A percentile compares a stretch with the other conserved stretches of the same genome.
Evolutionary conservation across 2,888 invertebrate genomes (phyloP).

Genomic region (Diarsia dahlii): DNA sequence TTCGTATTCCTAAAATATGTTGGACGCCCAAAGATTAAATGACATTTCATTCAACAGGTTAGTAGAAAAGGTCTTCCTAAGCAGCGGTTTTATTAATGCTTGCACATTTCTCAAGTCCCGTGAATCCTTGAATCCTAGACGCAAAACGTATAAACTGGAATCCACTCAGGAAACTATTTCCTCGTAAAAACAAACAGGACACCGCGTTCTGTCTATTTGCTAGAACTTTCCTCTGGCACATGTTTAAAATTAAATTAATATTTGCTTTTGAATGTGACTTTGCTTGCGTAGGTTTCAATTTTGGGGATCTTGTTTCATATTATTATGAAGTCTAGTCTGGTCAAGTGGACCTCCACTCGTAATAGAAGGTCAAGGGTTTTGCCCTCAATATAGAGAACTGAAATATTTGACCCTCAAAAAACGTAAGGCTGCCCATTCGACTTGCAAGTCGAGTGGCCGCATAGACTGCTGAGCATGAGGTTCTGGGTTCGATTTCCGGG

Average conservation of each 20-base stretch:
- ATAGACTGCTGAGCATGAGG: not conserved
- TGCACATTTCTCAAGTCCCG: constrained; percentile 34
- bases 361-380: not conserved
- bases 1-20: not conserved
- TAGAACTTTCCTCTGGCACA: constrained; percentile 40
- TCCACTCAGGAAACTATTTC: constrained; percentile 53
- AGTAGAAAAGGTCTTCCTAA: constrained; percentile 27
- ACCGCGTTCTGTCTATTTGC: constrained; percentile 46
- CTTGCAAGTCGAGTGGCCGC: not conserved
- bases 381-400: not conserved
- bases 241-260: constrained; percentile 54
- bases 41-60: constrained; percentile 42
- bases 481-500: not conserved
- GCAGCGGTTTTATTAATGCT: constrained; percentile 46
- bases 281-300: constrained; percentile 25
- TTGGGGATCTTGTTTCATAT: constrained; percentile 1
- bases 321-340: not conserved
- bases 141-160: constrained; percentile 41
- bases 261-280: constrained; percentile 48
- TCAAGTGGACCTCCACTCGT: not conserved
- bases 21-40: constrained; percentile 11
- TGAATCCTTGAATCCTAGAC: constrained; percentile 26
- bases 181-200: constrained; percentile 53
- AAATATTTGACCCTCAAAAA: not conserved
- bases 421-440: not conserved